Base-by-base conservation (phyloP, 2,113 vertebrate genomes). In the Mustela nigripes region DNA sequence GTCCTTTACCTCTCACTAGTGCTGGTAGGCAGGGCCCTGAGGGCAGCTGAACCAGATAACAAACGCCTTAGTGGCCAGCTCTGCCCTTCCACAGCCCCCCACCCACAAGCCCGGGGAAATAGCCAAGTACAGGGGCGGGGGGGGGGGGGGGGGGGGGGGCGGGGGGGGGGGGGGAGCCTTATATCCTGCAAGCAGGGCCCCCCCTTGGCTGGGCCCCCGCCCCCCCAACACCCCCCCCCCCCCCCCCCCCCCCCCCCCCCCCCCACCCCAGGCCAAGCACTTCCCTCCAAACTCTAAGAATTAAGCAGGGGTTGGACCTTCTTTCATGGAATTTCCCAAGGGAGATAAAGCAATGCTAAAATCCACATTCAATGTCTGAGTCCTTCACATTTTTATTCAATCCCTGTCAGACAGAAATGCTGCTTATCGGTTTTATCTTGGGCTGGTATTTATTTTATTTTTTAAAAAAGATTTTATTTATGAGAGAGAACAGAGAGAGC, bases 381-480 rank as follows among this genome's bases (percentile, higher is more conserved):
- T 16, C 60, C 39, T 58, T 94, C 39, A 88, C 15, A 95, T 53
- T 98, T 98, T 97, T 91, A 95, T 95, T 81, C 60, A 71, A 42
- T 63, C 39, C 74, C 36, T n/a, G 42, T 45, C 82, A 80, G 24
- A 89, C 18, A 62, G 42, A 69, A 91, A 83, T 56, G 63, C 4
- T 79, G 65, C 58, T 97, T 89, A 92, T 5, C 0, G 56, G 36
- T 83, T 97, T 97, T n/a, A 92, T 96, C 92, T 73, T 19, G 48
- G 78, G 86, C 74, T 48, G 45, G 8, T 92, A 93, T 65, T 97
- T 94, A 28, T 26, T 63, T 65, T 65, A 63, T 18, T 56, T 65
- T 65, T 31, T 60, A 9, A 60, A 62, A 31, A 65, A 65, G 11
- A 65, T 65, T 65, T 33, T 65, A 65, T 31, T 65, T 33, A 65